Conservation (phyloP, 2,797 vertebrate species). For the Myotis planiceps region DNA sequence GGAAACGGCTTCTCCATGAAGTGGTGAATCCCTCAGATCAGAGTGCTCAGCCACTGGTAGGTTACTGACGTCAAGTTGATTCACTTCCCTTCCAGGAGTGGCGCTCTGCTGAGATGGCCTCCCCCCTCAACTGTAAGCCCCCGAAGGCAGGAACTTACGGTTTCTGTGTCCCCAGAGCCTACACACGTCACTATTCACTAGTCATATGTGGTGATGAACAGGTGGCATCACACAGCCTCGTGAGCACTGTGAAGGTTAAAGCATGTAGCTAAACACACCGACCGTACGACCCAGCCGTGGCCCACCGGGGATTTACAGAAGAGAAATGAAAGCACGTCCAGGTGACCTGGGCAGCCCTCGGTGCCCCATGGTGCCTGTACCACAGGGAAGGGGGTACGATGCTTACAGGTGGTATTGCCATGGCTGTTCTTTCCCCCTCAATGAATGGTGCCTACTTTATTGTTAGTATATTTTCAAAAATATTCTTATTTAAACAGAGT, state of each 20-base stretch:
- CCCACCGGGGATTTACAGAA: not conserved
- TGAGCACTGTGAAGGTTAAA: not conserved
- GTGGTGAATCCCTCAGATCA: not conserved
- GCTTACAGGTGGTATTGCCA: fast-evolving
- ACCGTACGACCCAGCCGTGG: too few relatives aligned
- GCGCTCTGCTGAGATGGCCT: not conserved
- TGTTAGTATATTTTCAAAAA: not conserved
- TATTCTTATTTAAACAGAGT: not conserved
- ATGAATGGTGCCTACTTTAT: not conserved
- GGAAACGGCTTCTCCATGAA: not conserved
- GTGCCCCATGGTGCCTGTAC: too few relatives aligned
- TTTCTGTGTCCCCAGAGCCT: not conserved
- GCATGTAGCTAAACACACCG: not conserved
- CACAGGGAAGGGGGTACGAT: too few relatives aligned
- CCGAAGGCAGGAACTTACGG: not conserved
- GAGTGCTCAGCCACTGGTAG: fast-evolving
- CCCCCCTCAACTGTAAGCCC: fast-evolving
- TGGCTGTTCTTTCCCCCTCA: fast-evolving
- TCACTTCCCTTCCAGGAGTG: not conserved
- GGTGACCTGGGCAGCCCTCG: not conserved
- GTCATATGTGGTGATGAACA: not conserved
- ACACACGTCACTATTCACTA: not conserved
- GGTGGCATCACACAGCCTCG: not conserved
- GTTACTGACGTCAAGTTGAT: not conserved
- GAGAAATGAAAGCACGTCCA: not conserved